Evolutionary conservation across 2,113 vertebrate species (phyloP), one percentile per base, ranked within the genome.

Genomic region (Leiothrix lutea): DNA sequence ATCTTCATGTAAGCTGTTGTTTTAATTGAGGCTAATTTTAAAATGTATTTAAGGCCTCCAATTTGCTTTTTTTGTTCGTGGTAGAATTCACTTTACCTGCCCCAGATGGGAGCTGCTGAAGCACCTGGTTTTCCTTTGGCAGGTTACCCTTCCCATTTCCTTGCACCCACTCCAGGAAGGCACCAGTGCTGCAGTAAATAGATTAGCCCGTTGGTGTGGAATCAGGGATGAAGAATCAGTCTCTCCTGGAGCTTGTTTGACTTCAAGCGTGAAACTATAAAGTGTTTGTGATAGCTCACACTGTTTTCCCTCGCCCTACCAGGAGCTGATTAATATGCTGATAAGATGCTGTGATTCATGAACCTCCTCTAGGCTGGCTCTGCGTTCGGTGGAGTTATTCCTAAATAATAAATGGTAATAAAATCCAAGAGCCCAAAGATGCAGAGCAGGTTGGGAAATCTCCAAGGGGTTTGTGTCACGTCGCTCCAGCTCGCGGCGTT

Each of bases 281-380:
- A 85, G 58, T 51, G 38, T 77, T 86, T 71, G 51, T 71, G 88
- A n/a, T 14, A 77, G 72, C 86, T 96, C 77, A 11, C 18, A 1
- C 58, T 38, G 2, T 48, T 66, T 24, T 14, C 31, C 9, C 36
- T 72, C 70, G 57, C 53, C 71, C 50, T 25, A 6, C 54, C 84
- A 33, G 64, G 47, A 66, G 87, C 69, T 94, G 80, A 91, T 94
- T 80, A 96, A 94, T 42, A 93, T 86, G 87, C 92, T 91, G 90
- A 91, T 94, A 73, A 94, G 92, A 20, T 89, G 84, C 86, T 70
- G 75, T 69, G 88, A 90, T 89, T 94, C 77, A 86, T 73, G 90
- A 82, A 31, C 80, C 83, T 86, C 57, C 0, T 3, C 31, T 8
- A 21, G 72, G 45, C 58, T 13, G 75, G 2, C 78, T 90, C 48